Conservation (phyloP, 92 coral and sea anemone species). For the Heliopora coerulea region DNA sequence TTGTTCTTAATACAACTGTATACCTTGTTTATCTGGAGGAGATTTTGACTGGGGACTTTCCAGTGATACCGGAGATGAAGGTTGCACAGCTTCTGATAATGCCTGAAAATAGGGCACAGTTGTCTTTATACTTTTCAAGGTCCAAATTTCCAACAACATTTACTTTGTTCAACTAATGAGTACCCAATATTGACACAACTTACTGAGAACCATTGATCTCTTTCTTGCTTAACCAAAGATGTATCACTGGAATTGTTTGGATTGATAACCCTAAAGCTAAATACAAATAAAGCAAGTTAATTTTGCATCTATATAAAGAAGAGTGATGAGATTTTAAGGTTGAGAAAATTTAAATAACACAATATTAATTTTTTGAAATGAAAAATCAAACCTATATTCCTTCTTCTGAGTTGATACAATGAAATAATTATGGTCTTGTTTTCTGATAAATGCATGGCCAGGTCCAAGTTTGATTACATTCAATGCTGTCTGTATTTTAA, state of each 20-base stretch:
- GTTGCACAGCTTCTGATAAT: conserved; percentile 60
- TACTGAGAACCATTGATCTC: conserved; percentile 91
- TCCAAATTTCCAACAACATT: too few relatives aligned
- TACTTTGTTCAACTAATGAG: too few relatives aligned
- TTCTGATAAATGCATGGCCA: conserved; percentile 85
- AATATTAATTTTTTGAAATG: neutral
- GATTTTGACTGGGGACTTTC: conserved; percentile 7
- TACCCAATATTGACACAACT: too few relatives aligned
- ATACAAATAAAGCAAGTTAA: neutral
- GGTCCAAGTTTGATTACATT: conserved; percentile 95
- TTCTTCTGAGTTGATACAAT: conserved; percentile 87
- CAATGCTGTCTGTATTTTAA: conserved; percentile 64
- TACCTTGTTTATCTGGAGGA: conserved; percentile 65
- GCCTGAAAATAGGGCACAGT: conserved; percentile 69
- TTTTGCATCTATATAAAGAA: too few relatives aligned
- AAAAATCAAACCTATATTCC: conserved; percentile 76
- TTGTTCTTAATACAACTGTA: too few relatives aligned
- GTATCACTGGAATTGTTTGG: conserved; percentile 74
- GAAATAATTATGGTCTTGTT: conserved; percentile 72
- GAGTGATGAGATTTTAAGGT: too few relatives aligned
- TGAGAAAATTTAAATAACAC: neutral
- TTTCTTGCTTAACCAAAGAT: conserved; percentile 64
- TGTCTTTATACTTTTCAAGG: too few relatives aligned
- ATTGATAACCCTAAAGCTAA: conserved; percentile 84
- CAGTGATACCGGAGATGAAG: conserved; percentile 50